Percentiles rank a stretch among this genome's conserved stretches.
Evolutionary conservation across 2,797 vertebrate genomes (phyloP).

Genomic region (Chaetodon trifasciatus): DNA sequence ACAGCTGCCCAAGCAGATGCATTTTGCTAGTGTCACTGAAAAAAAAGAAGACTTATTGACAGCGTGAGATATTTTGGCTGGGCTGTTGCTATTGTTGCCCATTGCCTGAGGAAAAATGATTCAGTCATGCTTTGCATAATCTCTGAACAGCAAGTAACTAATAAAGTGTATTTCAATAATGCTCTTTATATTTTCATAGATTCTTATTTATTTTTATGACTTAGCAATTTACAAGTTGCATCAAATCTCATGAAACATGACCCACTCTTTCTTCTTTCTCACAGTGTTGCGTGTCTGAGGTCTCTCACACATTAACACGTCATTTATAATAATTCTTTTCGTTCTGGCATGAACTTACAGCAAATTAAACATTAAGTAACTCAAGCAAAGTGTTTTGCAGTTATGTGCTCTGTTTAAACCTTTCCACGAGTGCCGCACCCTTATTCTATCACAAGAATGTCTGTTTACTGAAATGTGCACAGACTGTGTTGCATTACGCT

Average conservation of each 20-base stretch:
- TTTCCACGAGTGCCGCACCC: constrained; percentile 24
- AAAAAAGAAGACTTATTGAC: no score
- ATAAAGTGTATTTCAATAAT: no score
- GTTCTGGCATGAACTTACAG: background rate
- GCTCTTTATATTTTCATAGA: no score
- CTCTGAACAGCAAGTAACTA: background rate
- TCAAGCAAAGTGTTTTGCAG: background rate
- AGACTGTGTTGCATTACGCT: background rate
- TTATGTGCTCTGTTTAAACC: background rate
- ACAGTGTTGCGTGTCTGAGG: background rate
- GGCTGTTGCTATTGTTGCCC: background rate
- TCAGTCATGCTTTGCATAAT: background rate
- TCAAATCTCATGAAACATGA: background rate
- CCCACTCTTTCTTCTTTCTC: background rate
- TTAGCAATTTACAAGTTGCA: background rate
- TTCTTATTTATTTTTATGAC: background rate
- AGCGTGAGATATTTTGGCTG: background rate
- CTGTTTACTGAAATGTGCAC: background rate
- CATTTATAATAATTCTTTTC: background rate
- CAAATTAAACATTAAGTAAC: background rate
- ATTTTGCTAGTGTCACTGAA: no score
- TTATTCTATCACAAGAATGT: background rate
- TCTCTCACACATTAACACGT: background rate
- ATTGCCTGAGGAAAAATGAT: constrained; percentile 20
- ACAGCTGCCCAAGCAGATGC: no score